Evolutionary conservation across 2,888 invertebrate species (phyloP).

Genomic region (Andrena flavipes): DNA sequence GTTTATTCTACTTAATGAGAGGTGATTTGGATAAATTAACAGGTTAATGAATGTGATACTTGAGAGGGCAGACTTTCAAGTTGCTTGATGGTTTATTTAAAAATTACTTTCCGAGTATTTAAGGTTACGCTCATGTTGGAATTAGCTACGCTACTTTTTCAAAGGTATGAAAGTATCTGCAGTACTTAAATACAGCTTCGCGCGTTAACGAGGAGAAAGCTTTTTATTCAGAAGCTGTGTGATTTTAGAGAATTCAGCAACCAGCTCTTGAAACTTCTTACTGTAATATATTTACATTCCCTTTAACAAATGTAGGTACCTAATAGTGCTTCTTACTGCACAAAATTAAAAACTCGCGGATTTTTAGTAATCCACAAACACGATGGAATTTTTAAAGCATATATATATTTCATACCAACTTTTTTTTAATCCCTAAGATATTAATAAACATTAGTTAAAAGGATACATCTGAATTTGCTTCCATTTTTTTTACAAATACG

Average conservation of each 20-base stretch:
- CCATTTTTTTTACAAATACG: too few relatives aligned
- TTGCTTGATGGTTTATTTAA: not conserved
- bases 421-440: too few relatives aligned
- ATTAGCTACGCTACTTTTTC: not conserved
- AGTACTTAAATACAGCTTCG: not conserved
- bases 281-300: not conserved
- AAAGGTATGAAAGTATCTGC: not conserved
- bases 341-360: too few relatives aligned
- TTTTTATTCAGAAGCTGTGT: not conserved
- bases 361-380: too few relatives aligned
- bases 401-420: too few relatives aligned
- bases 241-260: not conserved
- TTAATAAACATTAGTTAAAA: too few relatives aligned
- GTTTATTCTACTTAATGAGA: not conserved
- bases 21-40: not conserved
- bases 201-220: not conserved
- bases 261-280: not conserved
- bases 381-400: too few relatives aligned
- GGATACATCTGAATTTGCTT: too few relatives aligned
- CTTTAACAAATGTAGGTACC: not conserved
- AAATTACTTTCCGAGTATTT: not conserved
- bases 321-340: not conserved
- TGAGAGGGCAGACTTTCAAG: not conserved
- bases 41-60: not conserved
- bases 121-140: not conserved